These are phyloP conservation scores for Tipula confusa DNA, from an alignment of 2,888 invertebrate species.

Conservation along the genomic window DNA sequence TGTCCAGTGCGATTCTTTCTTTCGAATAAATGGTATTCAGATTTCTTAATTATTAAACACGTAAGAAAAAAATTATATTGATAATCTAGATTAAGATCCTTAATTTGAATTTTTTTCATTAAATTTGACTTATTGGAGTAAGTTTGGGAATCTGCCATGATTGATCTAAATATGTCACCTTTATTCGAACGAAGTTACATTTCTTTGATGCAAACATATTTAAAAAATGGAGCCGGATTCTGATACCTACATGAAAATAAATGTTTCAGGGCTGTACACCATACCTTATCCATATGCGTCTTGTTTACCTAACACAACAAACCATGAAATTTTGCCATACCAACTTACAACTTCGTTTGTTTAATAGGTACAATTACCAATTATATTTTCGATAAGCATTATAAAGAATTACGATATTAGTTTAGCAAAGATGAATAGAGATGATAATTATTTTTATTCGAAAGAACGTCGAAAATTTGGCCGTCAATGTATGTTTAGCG, in stretches of 20 bases:
- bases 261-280: not conserved
- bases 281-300: not conserved
- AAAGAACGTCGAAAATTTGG: conserved; percentile 69
- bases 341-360: not conserved
- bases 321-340: not conserved
- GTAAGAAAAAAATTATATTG: not conserved
- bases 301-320: not conserved
- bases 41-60: conserved; percentile 60
- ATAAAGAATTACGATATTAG: no score
- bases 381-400: not conserved
- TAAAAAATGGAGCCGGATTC: not conserved
- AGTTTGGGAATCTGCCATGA: not conserved
- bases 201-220: not conserved
- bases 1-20: conserved; percentile 38
- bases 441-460: conserved; percentile 55
- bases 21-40: conserved; percentile 52
- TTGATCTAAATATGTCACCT: not conserved
- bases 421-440: not conserved
- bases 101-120: not conserved
- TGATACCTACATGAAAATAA: not conserved
- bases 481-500: conserved; percentile 63
- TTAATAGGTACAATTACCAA: not conserved
- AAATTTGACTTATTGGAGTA: not conserved
- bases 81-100: conserved; percentile 4
- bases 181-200: not conserved